Conservation (phyloP, 1,140 invertebrate genomes). For the Drosophila yakuba region DNA sequence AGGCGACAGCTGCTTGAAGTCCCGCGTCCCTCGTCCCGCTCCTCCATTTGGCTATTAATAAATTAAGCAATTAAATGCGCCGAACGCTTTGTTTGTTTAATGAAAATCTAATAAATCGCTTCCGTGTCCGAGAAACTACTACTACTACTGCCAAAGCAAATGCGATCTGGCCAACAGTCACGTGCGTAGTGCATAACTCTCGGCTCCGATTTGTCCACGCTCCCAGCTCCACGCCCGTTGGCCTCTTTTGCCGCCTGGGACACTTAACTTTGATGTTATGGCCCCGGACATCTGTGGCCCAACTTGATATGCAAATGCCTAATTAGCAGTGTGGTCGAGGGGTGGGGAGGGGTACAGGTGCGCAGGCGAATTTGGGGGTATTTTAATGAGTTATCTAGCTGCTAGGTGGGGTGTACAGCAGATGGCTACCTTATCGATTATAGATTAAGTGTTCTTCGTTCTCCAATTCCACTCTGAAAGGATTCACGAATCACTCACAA, state of each 20-base stretch:
- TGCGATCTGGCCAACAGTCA: conserved; percentile 51
- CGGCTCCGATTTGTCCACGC: conserved; percentile 30
- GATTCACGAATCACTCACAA: neutral
- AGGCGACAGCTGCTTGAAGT: conserved; percentile 52
- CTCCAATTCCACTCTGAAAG: neutral
- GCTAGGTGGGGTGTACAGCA: conserved; percentile 1
- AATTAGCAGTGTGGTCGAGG: conserved; percentile 45
- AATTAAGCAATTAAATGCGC: conserved; percentile 79
- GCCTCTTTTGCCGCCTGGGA: conserved; percentile 20
- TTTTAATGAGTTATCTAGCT: conserved; percentile 41
- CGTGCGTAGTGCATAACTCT: conserved; percentile 73
- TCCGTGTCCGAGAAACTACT: conserved; percentile 49
- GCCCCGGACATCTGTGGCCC: conserved; percentile 54
- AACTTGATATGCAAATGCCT: conserved; percentile 56
- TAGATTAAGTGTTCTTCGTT: conserved; percentile 18
- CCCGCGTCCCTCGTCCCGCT: neutral
- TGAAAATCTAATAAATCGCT: conserved; percentile 79
- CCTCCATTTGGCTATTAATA: conserved; percentile 67
- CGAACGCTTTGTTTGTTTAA: conserved; percentile 73
- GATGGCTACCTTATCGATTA: conserved; percentile 37
- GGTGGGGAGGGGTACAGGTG: conserved; percentile 14
- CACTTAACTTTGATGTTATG: conserved; percentile 64
- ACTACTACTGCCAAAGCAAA: neutral
- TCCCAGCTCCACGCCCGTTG: conserved; percentile 10
- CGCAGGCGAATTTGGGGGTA: neutral